Evolutionary conservation across 2,797 vertebrate genomes (phyloP).

Genomic region (Emydoidea blandingii): DNA sequence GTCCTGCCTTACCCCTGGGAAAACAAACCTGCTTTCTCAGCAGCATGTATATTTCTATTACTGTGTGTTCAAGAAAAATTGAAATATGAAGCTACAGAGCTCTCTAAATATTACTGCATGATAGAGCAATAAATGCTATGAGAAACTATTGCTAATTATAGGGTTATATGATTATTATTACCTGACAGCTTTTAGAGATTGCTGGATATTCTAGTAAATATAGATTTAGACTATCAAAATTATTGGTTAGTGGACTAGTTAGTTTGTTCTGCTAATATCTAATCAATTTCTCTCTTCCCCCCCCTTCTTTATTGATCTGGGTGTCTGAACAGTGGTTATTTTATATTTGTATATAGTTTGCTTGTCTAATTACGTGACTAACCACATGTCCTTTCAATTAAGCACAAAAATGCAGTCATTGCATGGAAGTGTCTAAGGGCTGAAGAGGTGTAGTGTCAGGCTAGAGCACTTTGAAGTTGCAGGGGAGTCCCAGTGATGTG

Average conservation of each 20-base stretch:
- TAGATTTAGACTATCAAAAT: slow-evolving; percentile 18
- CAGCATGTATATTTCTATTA: background rate
- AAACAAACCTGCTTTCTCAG: slow-evolving; percentile 15
- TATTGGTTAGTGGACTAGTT: slow-evolving; percentile 48
- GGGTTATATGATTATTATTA: slow-evolving; percentile 43
- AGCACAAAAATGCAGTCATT: accelerated
- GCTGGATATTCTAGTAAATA: slow-evolving; percentile 15
- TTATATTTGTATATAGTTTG: slow-evolving; percentile 33
- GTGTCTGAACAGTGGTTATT: slow-evolving; percentile 3
- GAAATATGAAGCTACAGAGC: background rate
- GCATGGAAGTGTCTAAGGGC: background rate
- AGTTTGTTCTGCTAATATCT: background rate
- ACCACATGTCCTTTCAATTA: slow-evolving; percentile 29
- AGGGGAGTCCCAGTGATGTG: background rate
- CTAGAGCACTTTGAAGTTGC: background rate
- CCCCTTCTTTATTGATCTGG: slow-evolving; percentile 28
- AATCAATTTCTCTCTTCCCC: background rate
- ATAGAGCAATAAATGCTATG: background rate
- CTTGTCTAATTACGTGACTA: slow-evolving; percentile 22
- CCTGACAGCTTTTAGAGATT: slow-evolving; percentile 44
- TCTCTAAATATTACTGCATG: background rate
- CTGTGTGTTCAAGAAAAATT: background rate
- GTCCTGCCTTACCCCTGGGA: background rate
- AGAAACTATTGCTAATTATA: slow-evolving; percentile 6
- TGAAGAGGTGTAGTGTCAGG: background rate